These are phyloP conservation scores for Digitonthophagus gazella DNA, from an alignment of 2,888 invertebrate genomes.

Conservation along the genomic window DNA sequence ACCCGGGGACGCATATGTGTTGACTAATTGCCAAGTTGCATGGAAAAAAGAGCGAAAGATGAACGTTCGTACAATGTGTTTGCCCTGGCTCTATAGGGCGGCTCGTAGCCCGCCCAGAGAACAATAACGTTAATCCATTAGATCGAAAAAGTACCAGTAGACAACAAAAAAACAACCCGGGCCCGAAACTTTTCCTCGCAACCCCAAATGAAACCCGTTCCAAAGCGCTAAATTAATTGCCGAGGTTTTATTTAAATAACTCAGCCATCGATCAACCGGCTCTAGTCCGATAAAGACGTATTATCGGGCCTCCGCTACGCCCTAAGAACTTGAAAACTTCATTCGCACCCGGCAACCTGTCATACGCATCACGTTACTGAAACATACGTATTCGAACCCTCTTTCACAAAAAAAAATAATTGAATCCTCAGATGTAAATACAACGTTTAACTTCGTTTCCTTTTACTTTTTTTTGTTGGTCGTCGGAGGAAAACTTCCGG, in stretches of 20 bases:
- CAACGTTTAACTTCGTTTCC: constrained; percentile 3
- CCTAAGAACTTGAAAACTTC: constrained; percentile 49
- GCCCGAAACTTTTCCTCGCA: constrained; percentile 7
- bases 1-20: constrained; percentile 2
- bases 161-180: not conserved
- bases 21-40: constrained; percentile 17
- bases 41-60: constrained; percentile 7
- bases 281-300: constrained; percentile 12
- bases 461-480: not conserved
- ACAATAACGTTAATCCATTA: constrained; percentile 17
- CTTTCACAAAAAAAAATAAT: constrained; percentile 14
- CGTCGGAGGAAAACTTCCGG: not conserved
- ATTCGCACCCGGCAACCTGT: constrained; percentile 45
- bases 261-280: constrained; percentile 7
- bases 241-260: not conserved
- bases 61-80: constrained; percentile 13
- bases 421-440: constrained; percentile 12
- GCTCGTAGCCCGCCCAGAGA: not conserved
- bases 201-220: constrained; percentile 2
- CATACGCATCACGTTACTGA: constrained; percentile 1
- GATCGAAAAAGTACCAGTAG: constrained; percentile 11
- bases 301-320: constrained; percentile 37
- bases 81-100: not conserved
- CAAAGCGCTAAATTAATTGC: constrained; percentile 2
- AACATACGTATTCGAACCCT: too few species aligned